Base-by-base conservation (phyloP, 2,113 vertebrate species). In the Crotalus tigris region DNA sequence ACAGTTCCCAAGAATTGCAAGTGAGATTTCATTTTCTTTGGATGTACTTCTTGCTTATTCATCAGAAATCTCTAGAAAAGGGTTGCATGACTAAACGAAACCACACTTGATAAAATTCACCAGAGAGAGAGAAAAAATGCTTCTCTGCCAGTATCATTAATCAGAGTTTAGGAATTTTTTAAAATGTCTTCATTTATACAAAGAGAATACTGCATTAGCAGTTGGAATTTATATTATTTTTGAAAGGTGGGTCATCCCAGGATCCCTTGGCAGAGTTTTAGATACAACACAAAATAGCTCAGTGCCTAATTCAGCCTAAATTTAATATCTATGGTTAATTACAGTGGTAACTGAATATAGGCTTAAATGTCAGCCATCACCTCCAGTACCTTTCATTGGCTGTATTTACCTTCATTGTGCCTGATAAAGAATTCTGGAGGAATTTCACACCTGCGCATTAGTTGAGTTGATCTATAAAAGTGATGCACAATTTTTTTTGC, bases 121-220 rank as follows among this genome's bases (percentile, higher is more conserved):
- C 51, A 90, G n/a, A 33, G 61, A 91, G 59, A 6, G 19, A 51
- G 17, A 53, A 9, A 55, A 85, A 88, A 29, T 64, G 9, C 59
- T 93, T 0, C 0, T 44, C n/a, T 88, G 88, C 57, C 11, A 4
- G 0, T 55, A 85, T 54, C 91, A 58, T 88, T 88, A 57, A 91
- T 89, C 75, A 23, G 49, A 93, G 1, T 0, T 2, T 90, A 85
- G 39, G n/a, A 87, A 93, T 87, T 95, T 96, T 23, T 4, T 19
- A 19, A 75, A 7, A 13, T 21, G 92, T 23, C 9, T 89, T 91
- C 13, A 7, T 91, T 92, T 75, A n/a, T 1, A 1, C 3, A n/a
- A 24, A 23, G 86, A 46, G 23, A 0, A 81, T 81, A 39, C 69
- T 75, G 64, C 64, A 75, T 75, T 75, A 75, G 64, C 69, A 81